Evolutionary conservation across 2,888 invertebrate genomes (phyloP).

Genomic region (Acronicta aceris): DNA sequence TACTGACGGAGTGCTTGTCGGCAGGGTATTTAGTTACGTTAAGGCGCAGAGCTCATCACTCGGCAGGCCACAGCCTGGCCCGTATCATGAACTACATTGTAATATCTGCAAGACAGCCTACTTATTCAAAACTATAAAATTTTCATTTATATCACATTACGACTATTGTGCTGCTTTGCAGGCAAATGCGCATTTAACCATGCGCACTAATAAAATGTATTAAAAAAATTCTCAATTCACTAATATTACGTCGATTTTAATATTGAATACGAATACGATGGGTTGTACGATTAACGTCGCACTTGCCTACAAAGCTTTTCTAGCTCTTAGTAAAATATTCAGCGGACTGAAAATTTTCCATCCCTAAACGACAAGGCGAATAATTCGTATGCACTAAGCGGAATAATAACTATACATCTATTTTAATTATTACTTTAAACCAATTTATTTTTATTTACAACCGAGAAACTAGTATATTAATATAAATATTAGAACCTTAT

Average conservation of each 20-base stretch:
- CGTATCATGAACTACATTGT: too few relatives aligned
- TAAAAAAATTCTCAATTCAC: too few relatives aligned
- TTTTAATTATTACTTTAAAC: conserved; percentile 63
- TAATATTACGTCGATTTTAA: too few relatives aligned
- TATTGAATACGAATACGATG: too few relatives aligned
- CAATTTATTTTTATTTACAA: conserved; percentile 77
- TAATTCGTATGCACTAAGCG: conserved; percentile 60
- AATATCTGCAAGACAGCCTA: conserved; percentile 14
- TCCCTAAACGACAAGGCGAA: conserved; percentile 52
- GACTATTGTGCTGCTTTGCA: conserved; percentile 13
- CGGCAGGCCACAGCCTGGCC: too few relatives aligned
- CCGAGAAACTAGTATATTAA: conserved; percentile 65
- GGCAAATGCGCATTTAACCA: conserved; percentile 12
- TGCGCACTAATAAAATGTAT: neutral
- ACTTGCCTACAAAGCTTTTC: conserved; percentile 16
- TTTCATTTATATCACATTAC: conserved; percentile 14
- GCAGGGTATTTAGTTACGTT: too few relatives aligned
- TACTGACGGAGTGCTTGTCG: too few relatives aligned
- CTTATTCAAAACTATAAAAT: conserved; percentile 15
- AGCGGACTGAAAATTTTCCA: conserved; percentile 48
- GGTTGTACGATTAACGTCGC: too few relatives aligned
- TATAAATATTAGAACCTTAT: conserved; percentile 83
- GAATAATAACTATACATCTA: conserved; percentile 64
- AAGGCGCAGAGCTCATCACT: too few relatives aligned
- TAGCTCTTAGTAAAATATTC: conserved; percentile 43